phyloP scores from a whole-genome alignment of 2,888 invertebrate species.

The Volucella zonaria region DNA sequence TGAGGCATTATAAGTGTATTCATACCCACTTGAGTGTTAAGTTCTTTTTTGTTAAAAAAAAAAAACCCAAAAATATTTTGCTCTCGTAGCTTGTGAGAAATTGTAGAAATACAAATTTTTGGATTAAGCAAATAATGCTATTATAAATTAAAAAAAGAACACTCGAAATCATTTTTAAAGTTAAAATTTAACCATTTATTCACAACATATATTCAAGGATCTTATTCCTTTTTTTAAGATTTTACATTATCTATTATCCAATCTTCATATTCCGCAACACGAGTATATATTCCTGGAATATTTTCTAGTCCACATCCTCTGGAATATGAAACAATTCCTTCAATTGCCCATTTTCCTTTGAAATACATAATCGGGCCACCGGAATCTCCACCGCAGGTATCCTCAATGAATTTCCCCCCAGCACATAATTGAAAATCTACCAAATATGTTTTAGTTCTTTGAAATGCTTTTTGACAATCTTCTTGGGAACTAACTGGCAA shows the following conservation, averaged over 20 bases:
- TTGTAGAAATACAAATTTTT: too few species aligned
- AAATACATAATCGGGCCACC: slow-evolving; percentile 84
- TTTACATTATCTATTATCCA: slow-evolving; percentile 85
- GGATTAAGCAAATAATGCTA: too few species aligned
- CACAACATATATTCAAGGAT: too few species aligned
- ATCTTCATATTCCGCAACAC: slow-evolving; percentile 84
- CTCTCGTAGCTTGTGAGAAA: too few species aligned
- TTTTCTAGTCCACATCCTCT: slow-evolving; percentile 79
- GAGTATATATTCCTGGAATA: slow-evolving; percentile 87
- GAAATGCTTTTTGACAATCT: slow-evolving; percentile 80
- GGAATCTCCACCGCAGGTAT: slow-evolving; percentile 85
- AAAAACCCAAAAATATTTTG: too few species aligned
- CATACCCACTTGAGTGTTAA: too few species aligned
- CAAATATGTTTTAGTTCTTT: slow-evolving; percentile 24
- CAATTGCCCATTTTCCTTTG: slow-evolving; percentile 59
- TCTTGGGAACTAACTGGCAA: slow-evolving; percentile 82
- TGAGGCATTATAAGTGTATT: too few species aligned
- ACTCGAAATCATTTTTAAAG: too few species aligned
- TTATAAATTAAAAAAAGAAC: too few species aligned
- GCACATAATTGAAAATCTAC: slow-evolving; percentile 70
- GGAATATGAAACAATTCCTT: slow-evolving; percentile 83
- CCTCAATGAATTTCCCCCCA: slow-evolving; percentile 81
- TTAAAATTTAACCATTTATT: too few species aligned
- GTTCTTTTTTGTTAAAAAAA: too few species aligned
- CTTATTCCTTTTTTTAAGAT: slow-evolving; percentile 75